Base-by-base conservation (phyloP, 2,113 vertebrate species). In the Dissostichus mawsoni region DNA sequence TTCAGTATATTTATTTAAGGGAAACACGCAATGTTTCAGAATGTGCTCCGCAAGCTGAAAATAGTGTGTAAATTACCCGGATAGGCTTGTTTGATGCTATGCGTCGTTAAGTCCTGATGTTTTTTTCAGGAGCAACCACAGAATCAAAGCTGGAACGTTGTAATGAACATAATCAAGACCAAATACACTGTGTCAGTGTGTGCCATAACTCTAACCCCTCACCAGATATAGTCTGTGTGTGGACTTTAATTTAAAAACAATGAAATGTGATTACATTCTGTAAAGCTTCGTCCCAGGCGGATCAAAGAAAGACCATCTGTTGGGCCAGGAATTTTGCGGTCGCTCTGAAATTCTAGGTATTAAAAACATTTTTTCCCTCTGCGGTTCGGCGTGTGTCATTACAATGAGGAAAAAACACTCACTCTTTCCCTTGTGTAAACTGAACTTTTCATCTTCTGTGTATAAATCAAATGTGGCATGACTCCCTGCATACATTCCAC, bases 331-430 rank as follows among this genome's bases (percentile, higher is more conserved):
- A 76, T 78, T 85, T 82, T 87, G 84, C 4, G 80, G 84, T 80
- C 59, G 25, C 52, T 76, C 20, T 82, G 68, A 87, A 78, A 92
- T 92, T 84, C 10, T 58, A 90, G 66, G 77, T 82, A 90, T 91
- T 82, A 79, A 82, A 93, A 92, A 78, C 81, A 91, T 87, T 69
- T 76, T 45, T 69, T 76, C 53, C 23, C 75, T 80, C 69, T 78
- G 72, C 20, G 69, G 83, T 80, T 73, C 55, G 14, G 50, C 55
- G 65, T 85, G 84, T 84, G 88, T 82, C 84, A 73, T 86, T 62
- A 82, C 63, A 81, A 73, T 20, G 36, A 87, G 71, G 69, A 87
- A 82, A 85, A 74, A 86, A 71, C 74, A 64, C 25, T 2, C 45
- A 69, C 81, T 62, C 4, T 51, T 62, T 83, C 52, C 45, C 70